Base-by-base conservation (phyloP, 2,113 vertebrate species). In the Pelecanoides urinatrix region DNA sequence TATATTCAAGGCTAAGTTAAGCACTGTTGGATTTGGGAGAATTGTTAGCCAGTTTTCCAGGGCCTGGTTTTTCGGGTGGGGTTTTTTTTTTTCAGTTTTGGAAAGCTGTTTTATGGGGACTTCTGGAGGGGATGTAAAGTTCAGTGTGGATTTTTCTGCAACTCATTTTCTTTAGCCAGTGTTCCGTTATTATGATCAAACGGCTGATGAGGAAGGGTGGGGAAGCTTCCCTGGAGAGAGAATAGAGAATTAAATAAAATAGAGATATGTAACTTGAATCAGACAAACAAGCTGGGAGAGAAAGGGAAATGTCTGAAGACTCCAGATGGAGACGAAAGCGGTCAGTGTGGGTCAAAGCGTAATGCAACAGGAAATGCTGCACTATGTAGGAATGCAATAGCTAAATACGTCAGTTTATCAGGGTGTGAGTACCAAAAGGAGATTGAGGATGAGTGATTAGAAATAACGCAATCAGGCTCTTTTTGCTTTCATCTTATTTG, bases 151-250 rank as follows among this genome's bases (percentile, higher is more conserved):
- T 52, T 96, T 91, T 95, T 88, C 70, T 76, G 71, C 34, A 90
- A 86, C 16, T n/a, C 4, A 0, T 85, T 90, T 88, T 91, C 74
- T 87, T 81, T 61, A 91, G 94, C 74, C 77, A 96, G 63, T 44
- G 15, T 97, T 96, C 81, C 36, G 0, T 72, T 90, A 76, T 79
- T 93, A 58, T 59, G 74, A 93, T 90, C 71, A 96, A 95, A 86
- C 9, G 3, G 78, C 85, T 4, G 7, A 88, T 50, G 92, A 94
- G 92, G 85, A 96, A 96, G 96, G 92, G 94, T 94, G 92, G 85
- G 32, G 96, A 93, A 90, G 42, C 13, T 80, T 95, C 92, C 92
- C 93, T 88, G 45, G 81, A 93, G 92, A 34, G 14, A 83, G 32
- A 88, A 72, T 12, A 7, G 34, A 56, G 42, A 94, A 78, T 83